phyloP scores from a whole-genome alignment of 2,888 invertebrate species.

The Celastrina argiolus region DNA sequence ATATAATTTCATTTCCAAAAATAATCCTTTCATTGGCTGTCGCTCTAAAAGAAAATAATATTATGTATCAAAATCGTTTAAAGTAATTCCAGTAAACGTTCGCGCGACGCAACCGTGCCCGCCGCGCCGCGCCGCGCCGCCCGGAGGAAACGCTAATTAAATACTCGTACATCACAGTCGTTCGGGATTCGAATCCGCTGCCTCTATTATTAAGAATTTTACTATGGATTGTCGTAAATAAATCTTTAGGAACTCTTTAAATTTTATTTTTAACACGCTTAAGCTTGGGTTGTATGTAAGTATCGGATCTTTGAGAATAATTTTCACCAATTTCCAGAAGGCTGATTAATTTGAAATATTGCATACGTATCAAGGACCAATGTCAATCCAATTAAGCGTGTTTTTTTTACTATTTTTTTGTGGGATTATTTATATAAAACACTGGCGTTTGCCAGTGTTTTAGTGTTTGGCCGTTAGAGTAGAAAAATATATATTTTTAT shows the following conservation, averaged over 20 bases:
- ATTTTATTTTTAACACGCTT: too few species aligned
- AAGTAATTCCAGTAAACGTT: constrained; percentile 39
- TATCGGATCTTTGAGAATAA: too few species aligned
- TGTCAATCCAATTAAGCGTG: too few species aligned
- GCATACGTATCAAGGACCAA: too few species aligned
- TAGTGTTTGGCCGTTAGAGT: too few species aligned
- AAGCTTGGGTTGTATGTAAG: too few species aligned
- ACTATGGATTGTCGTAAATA: constrained; percentile 34
- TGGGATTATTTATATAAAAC: too few species aligned
- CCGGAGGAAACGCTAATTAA: constrained; percentile 70
- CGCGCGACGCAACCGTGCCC: constrained; percentile 26
- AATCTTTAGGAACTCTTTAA: background rate
- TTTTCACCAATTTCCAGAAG: too few species aligned
- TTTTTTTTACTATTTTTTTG: too few species aligned
- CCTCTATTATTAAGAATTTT: constrained; percentile 44
- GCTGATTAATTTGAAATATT: too few species aligned
- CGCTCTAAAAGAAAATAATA: constrained; percentile 34
- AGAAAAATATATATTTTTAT: too few species aligned
- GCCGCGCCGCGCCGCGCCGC: constrained; percentile 24
- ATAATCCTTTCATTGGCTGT: constrained; percentile 24
- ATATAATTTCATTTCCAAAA: constrained; percentile 15
- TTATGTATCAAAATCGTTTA: constrained; percentile 36
- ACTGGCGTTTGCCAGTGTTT: too few species aligned
- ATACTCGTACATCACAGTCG: constrained; percentile 66
- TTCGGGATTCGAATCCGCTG: constrained; percentile 43